Conservation (phyloP, 2,797 vertebrate genomes). For the Ataeniobius toweri region DNA sequence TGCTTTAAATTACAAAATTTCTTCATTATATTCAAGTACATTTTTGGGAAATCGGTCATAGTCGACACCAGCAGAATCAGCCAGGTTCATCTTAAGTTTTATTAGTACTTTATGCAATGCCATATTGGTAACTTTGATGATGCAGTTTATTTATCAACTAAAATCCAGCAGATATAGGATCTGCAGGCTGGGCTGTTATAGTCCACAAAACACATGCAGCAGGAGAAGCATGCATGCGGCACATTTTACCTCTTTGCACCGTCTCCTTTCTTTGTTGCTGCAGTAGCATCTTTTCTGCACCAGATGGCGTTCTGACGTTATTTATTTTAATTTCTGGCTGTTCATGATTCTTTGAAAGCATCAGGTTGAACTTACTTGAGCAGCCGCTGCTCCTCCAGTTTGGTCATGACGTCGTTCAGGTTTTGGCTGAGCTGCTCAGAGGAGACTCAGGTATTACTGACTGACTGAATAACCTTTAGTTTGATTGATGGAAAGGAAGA, state of each 20-base stretch:
- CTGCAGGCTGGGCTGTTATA: neutral
- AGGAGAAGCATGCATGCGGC: neutral
- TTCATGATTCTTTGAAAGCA: rapidly evolving
- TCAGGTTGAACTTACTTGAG: slow-evolving; percentile 69
- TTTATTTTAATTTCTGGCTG: slow-evolving; percentile 19
- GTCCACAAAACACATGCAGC: neutral
- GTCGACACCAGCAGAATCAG: neutral
- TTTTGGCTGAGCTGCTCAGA: slow-evolving; percentile 88
- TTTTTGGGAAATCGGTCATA: too few relatives aligned
- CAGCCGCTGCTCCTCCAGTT: slow-evolving; percentile 88
- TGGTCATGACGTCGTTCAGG: slow-evolving; percentile 91
- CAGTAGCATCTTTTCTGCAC: slow-evolving; percentile 73
- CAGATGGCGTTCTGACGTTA: slow-evolving; percentile 36
- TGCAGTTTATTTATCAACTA: neutral
- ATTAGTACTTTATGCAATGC: neutral
- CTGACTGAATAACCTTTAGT: rapidly evolving
- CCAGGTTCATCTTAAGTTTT: neutral
- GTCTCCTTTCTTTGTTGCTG: slow-evolving; percentile 50
- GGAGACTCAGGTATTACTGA: neutral
- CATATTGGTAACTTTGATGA: neutral
- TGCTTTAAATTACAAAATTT: neutral
- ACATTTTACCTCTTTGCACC: slow-evolving; percentile 73
- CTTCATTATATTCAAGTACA: neutral
- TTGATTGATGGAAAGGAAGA: neutral
- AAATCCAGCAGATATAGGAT: neutral